phyloP scores from a whole-genome alignment of 2,888 invertebrate genomes.

The Caradrina clavipalpis region DNA sequence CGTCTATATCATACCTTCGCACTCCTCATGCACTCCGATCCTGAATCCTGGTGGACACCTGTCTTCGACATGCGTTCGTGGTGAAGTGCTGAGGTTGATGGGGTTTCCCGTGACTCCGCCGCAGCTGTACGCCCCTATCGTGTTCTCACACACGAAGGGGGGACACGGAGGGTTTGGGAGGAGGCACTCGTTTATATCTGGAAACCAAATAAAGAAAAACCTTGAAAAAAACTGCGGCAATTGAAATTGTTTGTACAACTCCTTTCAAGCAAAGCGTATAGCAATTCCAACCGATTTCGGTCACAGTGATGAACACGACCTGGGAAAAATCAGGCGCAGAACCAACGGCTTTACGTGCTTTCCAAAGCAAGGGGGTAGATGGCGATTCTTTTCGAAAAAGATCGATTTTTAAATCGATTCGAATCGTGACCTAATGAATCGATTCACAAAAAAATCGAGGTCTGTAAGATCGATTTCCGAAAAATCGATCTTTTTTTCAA shows the following conservation, averaged over 20 bases:
- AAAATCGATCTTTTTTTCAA: too few species aligned
- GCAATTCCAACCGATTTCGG: too few species aligned
- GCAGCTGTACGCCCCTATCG: conserved; percentile 87
- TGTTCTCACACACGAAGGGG: conserved; percentile 83
- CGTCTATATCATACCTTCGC: conserved; percentile 81
- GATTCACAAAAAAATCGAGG: too few species aligned
- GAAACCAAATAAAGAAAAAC: conserved; percentile 13
- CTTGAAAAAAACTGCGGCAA: not conserved
- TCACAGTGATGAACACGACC: too few species aligned
- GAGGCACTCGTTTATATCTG: conserved; percentile 96
- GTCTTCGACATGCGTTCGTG: conserved; percentile 73
- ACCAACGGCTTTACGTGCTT: too few species aligned
- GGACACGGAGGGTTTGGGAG: conserved; percentile 85
- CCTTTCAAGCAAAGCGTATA: not conserved
- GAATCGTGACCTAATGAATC: too few species aligned
- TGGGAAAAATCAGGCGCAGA: too few species aligned
- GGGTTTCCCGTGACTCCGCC: conserved; percentile 82
- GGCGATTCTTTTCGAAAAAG: too few species aligned
- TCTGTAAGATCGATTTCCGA: too few species aligned
- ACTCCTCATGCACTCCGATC: conserved; percentile 80
- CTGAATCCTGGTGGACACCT: conserved; percentile 90
- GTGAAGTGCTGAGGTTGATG: conserved; percentile 67
- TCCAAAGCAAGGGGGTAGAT: too few species aligned
- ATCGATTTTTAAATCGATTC: too few species aligned
- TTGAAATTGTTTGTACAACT: not conserved